phyloP scores from a whole-genome alignment of 2,888 invertebrate genomes.

The Sussaba pulchella region DNA sequence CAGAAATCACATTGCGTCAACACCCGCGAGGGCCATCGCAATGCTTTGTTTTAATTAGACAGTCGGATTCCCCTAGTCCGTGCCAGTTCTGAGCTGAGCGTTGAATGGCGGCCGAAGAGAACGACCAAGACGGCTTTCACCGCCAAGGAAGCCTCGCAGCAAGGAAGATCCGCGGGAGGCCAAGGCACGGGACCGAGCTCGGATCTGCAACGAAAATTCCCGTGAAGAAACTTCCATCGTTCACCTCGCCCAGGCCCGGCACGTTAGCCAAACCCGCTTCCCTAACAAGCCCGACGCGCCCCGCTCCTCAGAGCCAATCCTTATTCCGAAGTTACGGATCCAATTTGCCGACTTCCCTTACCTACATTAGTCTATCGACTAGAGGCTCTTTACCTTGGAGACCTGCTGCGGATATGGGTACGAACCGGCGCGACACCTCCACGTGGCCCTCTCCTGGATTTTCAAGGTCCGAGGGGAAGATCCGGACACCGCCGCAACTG shows the following conservation, averaged over 20 bases:
- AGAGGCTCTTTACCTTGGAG: slow-evolving; percentile 90
- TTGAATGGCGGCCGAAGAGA: slow-evolving; percentile 85
- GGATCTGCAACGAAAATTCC: slow-evolving; percentile 66
- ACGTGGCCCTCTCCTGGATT: slow-evolving; percentile 88
- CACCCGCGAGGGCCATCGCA: slow-evolving; percentile 87
- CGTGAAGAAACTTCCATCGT: slow-evolving; percentile 63
- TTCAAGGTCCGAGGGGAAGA: slow-evolving; percentile 86
- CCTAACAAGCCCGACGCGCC: slow-evolving; percentile 87
- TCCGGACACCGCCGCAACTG: slow-evolving; percentile 85
- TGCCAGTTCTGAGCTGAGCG: slow-evolving; percentile 85
- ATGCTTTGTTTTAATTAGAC: slow-evolving; percentile 85
- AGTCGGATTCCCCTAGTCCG: slow-evolving; percentile 85
- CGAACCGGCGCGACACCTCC: slow-evolving; percentile 85
- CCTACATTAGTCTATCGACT: slow-evolving; percentile 88
- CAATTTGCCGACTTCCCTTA: slow-evolving; percentile 90
- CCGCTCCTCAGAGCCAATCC: slow-evolving; percentile 91
- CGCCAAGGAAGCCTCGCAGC: slow-evolving; percentile 70
- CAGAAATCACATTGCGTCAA: slow-evolving; percentile 88
- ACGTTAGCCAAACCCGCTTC: slow-evolving; percentile 74
- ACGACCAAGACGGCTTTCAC: slow-evolving; percentile 66
- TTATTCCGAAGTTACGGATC: slow-evolving; percentile 89
- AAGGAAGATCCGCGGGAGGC: slow-evolving; percentile 81
- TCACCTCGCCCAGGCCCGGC: slow-evolving; percentile 72
- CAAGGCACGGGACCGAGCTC: slow-evolving; percentile 84
- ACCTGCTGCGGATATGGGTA: slow-evolving; percentile 92